These are phyloP conservation scores for Mellilla xanthometata DNA, from an alignment of 2,888 invertebrate species.

Conservation along the genomic window DNA sequence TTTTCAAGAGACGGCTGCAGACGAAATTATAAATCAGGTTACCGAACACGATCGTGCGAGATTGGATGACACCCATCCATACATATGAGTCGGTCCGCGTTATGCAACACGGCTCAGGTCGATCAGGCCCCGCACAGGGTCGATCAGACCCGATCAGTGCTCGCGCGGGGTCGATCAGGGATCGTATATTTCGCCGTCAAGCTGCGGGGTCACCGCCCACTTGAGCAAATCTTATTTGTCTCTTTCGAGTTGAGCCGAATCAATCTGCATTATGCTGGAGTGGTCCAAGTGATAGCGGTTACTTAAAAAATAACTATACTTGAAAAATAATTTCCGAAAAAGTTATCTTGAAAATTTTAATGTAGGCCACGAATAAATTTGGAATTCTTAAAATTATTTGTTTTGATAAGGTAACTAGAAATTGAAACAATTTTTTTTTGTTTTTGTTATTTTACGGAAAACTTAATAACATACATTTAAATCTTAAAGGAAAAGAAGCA, in stretches of 20 bases:
- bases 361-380: too few relatives aligned
- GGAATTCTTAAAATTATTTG: too few relatives aligned
- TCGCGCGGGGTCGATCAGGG: conserved; percentile 20
- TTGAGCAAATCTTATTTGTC: conserved; percentile 75
- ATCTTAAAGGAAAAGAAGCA: too few relatives aligned
- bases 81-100: conserved; percentile 14
- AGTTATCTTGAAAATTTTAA: too few relatives aligned
- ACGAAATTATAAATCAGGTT: conserved; percentile 10
- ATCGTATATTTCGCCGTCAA: conserved; percentile 58
- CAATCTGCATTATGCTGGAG: conserved; percentile 73
- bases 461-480: too few relatives aligned
- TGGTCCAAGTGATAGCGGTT: conserved; percentile 29
- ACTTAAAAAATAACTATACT: too few relatives aligned
- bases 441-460: too few relatives aligned
- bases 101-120: conserved; percentile 7
- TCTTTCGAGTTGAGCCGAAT: conserved; percentile 68
- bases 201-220: conserved; percentile 42
- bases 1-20: conserved; percentile 2
- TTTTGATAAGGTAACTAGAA: too few relatives aligned
- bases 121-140: background rate
- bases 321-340: too few relatives aligned
- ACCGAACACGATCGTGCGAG: conserved; percentile 6
- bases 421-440: too few relatives aligned
- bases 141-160: conserved; percentile 2
- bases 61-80: conserved; percentile 18